Base-by-base conservation (phyloP, 2,113 vertebrate species). In the Amblyopsis rosae region DNA sequence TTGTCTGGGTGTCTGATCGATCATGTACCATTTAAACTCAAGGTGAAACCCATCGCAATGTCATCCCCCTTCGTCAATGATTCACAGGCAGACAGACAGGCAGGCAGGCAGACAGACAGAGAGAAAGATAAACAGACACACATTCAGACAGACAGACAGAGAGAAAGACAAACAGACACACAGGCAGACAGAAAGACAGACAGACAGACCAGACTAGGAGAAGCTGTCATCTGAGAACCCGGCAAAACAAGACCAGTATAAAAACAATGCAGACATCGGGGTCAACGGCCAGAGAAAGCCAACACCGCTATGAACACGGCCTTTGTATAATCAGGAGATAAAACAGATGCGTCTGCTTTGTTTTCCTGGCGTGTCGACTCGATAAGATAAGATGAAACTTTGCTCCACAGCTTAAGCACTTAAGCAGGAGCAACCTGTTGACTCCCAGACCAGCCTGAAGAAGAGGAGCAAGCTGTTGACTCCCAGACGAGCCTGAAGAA, bases 301-400 rank as follows among this genome's bases (percentile, higher is more conserved):
- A 51, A 45, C 50, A 64, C 73, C 70, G 67, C 68, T 56, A 72
- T 60, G 73, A 84, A 66, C 70, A 77, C 62, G 55, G 71, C 58
- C 35, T 41, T 41, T 41, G 35, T 41, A 41, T 41, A 6, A 41
- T 41, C 35, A 41, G 7, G 35, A 41, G 35, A 41, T 41, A 7
- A 41, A 6, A 41, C 5, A 41, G 35, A 41, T 8, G 35, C 7
- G 7, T 41, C 35, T 41, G 35, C 35, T 41, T 41, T 77, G 86
- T 87, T 84, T 57, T 70, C 68, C 32, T 17, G 6, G 17, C 35
- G 59, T 62, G 72, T 82, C 76, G 51, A 51, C 0, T 4, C 69
- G 86, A 91, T 87, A 82, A 92, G 89, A 91, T 88, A 88, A 80
- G 71, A 12, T 12, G 62, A 17, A 90, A 88, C 87, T 89, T 87